Evolutionary conservation across 2,888 invertebrate species (phyloP), one percentile per base, ranked within the genome.

Genomic region (Torymus auratus): DNA sequence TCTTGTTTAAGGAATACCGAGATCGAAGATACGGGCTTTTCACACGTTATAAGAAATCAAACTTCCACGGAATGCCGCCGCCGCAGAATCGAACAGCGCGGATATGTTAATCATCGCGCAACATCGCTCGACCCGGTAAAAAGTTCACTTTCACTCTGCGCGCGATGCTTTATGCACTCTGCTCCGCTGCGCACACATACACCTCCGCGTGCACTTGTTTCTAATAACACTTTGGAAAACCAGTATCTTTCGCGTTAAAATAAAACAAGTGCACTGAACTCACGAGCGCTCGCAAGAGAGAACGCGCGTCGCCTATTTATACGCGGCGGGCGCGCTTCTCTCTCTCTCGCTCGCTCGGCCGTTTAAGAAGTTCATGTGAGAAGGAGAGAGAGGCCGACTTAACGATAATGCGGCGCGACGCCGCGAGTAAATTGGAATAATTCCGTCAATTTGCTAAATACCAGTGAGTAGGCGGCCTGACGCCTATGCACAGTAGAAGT

Each of bases 91-190:
- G 65, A 72, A 61, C 72, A 71, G 68, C 41, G 41, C 41, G 72
- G 64, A 78, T 78, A 79, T 74, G 79, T 79, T 69, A 79, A 79
- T 79, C 79, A 62, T 74, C 62, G 23, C 14, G 41, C 69, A 52
- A 28, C 64, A 79, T 79, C 79, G 58, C 41, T 0, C 41, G 52
- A 61, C 50, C 20, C 14, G 17, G 41, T 79, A 79, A 74, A 79
- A 79, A 69, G 73, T 62, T 74, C 69, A 79, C 79, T 79, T 79
- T 79, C 79, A 74, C 79, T 74, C 64, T 7, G 3, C 41, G 41
- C 41, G 41, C 41, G 41, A 41, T 7, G 41, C 41, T 41, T 41
- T 41, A 41, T 41, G 41, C 41, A 41, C 41, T 41, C 41, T 41
- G 41, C 1, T 41, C 1, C 41, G 5, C 41, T 41, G 7, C 7